Evolutionary conservation across 2,888 invertebrate genomes (phyloP).

Genomic region (Tenthredo notha): DNA sequence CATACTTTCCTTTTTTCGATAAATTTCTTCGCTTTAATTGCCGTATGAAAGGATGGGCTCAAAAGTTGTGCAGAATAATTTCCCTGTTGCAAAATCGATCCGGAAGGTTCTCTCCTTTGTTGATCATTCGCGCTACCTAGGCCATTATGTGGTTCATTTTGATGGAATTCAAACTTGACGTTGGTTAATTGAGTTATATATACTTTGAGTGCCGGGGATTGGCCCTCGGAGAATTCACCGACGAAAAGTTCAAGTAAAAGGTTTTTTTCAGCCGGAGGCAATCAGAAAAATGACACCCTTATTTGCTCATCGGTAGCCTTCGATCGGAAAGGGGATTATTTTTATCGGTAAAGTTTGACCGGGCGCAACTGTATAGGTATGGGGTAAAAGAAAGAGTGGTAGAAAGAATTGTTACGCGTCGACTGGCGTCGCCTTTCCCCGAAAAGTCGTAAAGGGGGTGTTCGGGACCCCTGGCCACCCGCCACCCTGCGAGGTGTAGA

Average conservation of each 20-base stretch:
- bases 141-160: not conserved
- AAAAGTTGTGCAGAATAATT: not conserved
- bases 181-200: slow-evolving; percentile 5
- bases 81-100: not conserved
- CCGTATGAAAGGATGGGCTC: not conserved
- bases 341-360: slow-evolving; percentile 62
- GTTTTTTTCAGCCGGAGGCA: slow-evolving; percentile 56
- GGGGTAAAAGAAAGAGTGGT: slow-evolving; percentile 10
- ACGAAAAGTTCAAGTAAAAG: slow-evolving; percentile 30
- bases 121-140: not conserved
- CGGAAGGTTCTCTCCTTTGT: not conserved
- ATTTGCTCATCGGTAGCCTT: slow-evolving; percentile 63
- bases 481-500: not conserved
- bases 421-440: slow-evolving; percentile 32
- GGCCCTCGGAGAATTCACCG: slow-evolving; percentile 11
- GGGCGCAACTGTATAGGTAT: not conserved
- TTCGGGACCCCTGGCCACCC: not conserved
- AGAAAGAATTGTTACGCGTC: slow-evolving; percentile 48
- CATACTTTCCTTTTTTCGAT: not conserved
- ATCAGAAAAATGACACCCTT: slow-evolving; percentile 66
- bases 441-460: slow-evolving; percentile 44
- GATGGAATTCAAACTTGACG: not conserved
- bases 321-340: slow-evolving; percentile 63
- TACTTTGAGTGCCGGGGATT: slow-evolving; percentile 14
- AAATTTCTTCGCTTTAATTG: not conserved